Evolutionary conservation across 2,797 vertebrate species (phyloP).

Genomic region (Lacerta viridis): DNA sequence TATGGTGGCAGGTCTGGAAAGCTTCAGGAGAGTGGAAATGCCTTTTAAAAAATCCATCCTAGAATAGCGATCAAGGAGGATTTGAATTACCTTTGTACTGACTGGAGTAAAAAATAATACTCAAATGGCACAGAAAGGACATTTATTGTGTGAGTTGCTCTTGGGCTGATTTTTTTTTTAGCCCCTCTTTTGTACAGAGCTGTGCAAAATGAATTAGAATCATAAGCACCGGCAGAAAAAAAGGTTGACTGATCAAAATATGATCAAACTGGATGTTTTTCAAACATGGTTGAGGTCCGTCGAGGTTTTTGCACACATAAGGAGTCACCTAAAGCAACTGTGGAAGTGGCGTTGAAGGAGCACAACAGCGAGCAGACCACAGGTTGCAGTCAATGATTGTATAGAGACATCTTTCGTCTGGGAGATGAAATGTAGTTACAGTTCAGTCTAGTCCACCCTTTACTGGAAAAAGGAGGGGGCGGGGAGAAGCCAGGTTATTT

Average conservation of each 20-base stretch:
- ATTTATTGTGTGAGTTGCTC: background rate
- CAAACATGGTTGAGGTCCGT: constrained; percentile 3
- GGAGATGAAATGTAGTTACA: constrained; percentile 4
- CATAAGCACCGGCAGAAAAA: constrained; percentile 1
- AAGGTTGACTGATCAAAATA: constrained; percentile 27
- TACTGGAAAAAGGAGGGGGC: too few species aligned
- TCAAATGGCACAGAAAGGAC: constrained; percentile 44
- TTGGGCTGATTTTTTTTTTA: background rate
- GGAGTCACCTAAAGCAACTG: constrained; percentile 51
- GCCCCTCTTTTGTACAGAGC: constrained; percentile 12
- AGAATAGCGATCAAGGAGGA: constrained; percentile 17
- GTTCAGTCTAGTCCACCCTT: background rate
- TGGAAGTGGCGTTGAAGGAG: constrained; percentile 22
- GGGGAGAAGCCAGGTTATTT: background rate
- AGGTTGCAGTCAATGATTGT: constrained; percentile 1
- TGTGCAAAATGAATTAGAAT: constrained; percentile 44
- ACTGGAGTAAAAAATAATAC: constrained; percentile 17
- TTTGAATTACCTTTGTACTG: constrained; percentile 14
- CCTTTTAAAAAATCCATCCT: background rate
- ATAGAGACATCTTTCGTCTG: background rate
- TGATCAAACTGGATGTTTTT: constrained; percentile 29
- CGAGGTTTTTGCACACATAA: constrained; percentile 34
- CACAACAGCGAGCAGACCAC: background rate
- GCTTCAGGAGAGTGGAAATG: background rate
- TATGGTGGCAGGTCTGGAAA: constrained; percentile 39